phyloP scores from a whole-genome alignment of 2,113 vertebrate species.

The Scomber scombrus region DNA sequence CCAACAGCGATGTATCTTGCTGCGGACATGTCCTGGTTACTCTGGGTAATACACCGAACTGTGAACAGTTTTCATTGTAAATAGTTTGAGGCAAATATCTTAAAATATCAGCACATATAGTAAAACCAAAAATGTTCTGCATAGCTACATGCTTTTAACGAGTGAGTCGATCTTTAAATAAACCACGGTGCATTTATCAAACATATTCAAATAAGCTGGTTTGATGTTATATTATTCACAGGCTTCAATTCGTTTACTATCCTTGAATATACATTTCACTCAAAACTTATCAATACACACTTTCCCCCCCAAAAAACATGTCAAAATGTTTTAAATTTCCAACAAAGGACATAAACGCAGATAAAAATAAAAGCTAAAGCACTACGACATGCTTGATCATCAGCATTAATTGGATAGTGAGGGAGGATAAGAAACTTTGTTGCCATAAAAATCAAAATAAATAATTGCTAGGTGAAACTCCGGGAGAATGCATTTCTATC shows the following conservation, averaged over 20 bases:
- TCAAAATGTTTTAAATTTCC: conserved; percentile 38
- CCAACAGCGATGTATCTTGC: too few species aligned
- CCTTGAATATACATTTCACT: conserved; percentile 9
- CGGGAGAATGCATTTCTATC: conserved; percentile 73
- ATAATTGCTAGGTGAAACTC: conserved; percentile 83
- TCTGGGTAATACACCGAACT: neutral
- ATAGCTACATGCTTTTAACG: neutral
- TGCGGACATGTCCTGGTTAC: neutral
- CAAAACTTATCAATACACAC: conserved; percentile 22
- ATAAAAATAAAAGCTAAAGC: conserved; percentile 60
- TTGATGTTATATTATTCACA: neutral
- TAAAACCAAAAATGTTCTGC: neutral
- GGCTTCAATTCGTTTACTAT: neutral
- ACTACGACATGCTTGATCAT: conserved; percentile 75
- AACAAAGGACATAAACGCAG: conserved; percentile 63
- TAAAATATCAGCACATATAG: neutral
- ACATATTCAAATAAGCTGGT: neutral
- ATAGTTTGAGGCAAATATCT: neutral
- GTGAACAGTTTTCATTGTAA: neutral
- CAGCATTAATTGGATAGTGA: conserved; percentile 82
- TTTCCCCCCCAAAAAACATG: conserved; percentile 27
- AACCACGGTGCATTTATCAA: neutral
- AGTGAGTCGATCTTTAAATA: neutral
- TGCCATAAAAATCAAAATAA: conserved; percentile 83
- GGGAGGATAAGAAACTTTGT: conserved; percentile 79